Conservation (phyloP, 2,888 invertebrate species). For the Taphrorychus bicolor region DNA sequence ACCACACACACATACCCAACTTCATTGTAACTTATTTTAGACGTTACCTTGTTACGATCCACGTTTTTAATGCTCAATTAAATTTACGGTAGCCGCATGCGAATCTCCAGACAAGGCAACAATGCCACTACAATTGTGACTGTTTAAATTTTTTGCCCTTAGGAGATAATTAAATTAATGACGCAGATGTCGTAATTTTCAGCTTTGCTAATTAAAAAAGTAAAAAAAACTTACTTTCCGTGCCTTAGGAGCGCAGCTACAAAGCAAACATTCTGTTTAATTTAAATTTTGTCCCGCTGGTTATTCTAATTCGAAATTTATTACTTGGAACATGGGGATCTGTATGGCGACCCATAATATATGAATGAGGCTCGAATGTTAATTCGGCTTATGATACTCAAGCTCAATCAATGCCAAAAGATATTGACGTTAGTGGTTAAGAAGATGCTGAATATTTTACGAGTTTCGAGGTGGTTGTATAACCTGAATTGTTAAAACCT, state of each 20-base stretch:
- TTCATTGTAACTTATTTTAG: neutral
- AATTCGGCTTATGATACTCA: neutral
- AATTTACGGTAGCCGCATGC: slow-evolving; percentile 17
- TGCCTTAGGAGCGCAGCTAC: neutral
- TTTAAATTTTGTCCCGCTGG: neutral
- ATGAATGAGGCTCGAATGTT: neutral
- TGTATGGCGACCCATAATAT: neutral
- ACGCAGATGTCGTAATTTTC: slow-evolving; percentile 27
- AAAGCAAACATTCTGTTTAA: slow-evolving; percentile 16
- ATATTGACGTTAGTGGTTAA: slow-evolving; percentile 6
- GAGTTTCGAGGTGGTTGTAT: slow-evolving; percentile 8
- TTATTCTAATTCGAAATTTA: neutral
- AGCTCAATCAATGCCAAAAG: neutral
- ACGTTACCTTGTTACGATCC: slow-evolving; percentile 4
- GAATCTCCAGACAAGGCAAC: slow-evolving; percentile 16
- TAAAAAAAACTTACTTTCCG: slow-evolving; percentile 16
- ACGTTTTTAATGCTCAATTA: slow-evolving; percentile 9
- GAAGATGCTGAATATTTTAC: slow-evolving; percentile 15
- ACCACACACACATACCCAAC: neutral
- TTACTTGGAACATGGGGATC: neutral
- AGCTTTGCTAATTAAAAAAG: slow-evolving; percentile 26
- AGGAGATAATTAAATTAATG: slow-evolving; percentile 26
- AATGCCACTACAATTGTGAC: slow-evolving; percentile 19
- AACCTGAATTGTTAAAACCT: slow-evolving; percentile 22
- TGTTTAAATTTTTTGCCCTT: slow-evolving; percentile 14